A percentile compares a stretch with the other conserved stretches of the same genome.
Conservation (phyloP, 1,140 invertebrate genomes). For the Drosophila pectinifera region DNA sequence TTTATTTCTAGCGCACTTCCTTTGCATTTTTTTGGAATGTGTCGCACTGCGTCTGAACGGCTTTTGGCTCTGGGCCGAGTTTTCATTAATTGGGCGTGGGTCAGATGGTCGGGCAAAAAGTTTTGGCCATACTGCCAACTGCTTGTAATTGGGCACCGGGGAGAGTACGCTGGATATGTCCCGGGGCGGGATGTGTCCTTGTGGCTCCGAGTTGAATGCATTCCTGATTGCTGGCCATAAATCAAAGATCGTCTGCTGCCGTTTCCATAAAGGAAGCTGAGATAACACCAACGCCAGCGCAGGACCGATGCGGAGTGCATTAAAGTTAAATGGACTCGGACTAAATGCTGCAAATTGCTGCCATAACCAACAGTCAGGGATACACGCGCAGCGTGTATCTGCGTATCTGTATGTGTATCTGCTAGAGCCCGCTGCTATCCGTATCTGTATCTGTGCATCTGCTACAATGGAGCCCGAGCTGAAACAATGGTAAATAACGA, state of each 20-base stretch:
- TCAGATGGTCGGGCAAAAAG: constrained; percentile 43
- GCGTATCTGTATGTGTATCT: constrained; percentile 12
- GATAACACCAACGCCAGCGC: constrained; percentile 27
- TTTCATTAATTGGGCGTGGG: constrained; percentile 75
- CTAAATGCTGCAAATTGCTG: constrained; percentile 77
- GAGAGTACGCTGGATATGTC: constrained; percentile 1
- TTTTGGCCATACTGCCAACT: constrained; percentile 65
- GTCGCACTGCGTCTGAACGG: constrained; percentile 67
- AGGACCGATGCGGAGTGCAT: constrained; percentile 50
- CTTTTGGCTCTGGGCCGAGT: constrained; percentile 65
- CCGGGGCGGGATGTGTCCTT: constrained; percentile 4
- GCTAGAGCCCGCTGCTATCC: neutral
- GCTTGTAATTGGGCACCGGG: constrained; percentile 55
- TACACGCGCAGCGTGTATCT: constrained; percentile 17
- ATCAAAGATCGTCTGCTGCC: constrained; percentile 45
- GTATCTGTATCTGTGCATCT: constrained; percentile 29
- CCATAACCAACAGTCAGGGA: constrained; percentile 58
- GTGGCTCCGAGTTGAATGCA: constrained; percentile 34
- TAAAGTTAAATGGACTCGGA: constrained; percentile 77
- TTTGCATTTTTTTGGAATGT: constrained; percentile 18
- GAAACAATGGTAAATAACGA: constrained; percentile 81
- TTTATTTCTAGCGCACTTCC: constrained; percentile 12
- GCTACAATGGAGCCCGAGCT: constrained; percentile 46
- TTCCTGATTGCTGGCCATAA: constrained; percentile 53
- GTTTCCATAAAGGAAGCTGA: constrained; percentile 42